These are phyloP conservation scores for Prostheceraeus crozeri DNA, from an alignment of 2,888 invertebrate species.

Conservation along the genomic window DNA sequence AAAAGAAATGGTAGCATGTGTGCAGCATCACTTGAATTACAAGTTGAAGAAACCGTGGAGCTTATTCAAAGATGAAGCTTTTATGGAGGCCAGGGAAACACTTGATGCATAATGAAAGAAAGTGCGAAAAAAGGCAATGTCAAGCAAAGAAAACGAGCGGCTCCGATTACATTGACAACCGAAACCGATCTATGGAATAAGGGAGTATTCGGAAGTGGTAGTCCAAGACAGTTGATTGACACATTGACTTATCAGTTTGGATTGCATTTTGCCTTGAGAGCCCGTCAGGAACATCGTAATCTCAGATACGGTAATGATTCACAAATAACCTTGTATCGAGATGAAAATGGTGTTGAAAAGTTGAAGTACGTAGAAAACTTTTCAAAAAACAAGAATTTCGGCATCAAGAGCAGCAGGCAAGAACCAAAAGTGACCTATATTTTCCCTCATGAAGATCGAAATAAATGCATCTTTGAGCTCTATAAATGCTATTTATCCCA, in stretches of 20 bases:
- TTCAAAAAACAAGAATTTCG: neutral
- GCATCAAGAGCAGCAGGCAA: neutral
- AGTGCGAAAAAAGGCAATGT: constrained; percentile 18
- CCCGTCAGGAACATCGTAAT: constrained; percentile 12
- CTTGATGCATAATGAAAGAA: constrained; percentile 19
- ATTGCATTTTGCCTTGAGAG: constrained; percentile 15
- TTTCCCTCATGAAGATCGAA: constrained; percentile 1
- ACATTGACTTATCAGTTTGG: constrained; percentile 19
- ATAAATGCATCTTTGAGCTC: constrained; percentile 1
- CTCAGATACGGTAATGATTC: constrained; percentile 8
- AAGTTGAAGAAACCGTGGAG: constrained; percentile 15
- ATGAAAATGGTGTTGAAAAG: constrained; percentile 15
- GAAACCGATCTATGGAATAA: neutral
- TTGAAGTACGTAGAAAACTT: neutral
- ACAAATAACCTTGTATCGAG: neutral
- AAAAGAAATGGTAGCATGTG: constrained; percentile 7
- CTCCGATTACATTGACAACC: neutral
- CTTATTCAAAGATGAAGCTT: neutral
- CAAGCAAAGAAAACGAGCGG: constrained; percentile 10
- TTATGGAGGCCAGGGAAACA: neutral
- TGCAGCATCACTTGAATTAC: constrained; percentile 15
- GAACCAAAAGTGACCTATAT: constrained; percentile 11
- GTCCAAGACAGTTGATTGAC: constrained; percentile 8
- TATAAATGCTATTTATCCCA: constrained; percentile 2
- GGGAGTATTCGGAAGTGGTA: constrained; percentile 11